These are phyloP conservation scores for Amphipoea lucens DNA, from an alignment of 2,888 invertebrate genomes.

Conservation along the genomic window DNA sequence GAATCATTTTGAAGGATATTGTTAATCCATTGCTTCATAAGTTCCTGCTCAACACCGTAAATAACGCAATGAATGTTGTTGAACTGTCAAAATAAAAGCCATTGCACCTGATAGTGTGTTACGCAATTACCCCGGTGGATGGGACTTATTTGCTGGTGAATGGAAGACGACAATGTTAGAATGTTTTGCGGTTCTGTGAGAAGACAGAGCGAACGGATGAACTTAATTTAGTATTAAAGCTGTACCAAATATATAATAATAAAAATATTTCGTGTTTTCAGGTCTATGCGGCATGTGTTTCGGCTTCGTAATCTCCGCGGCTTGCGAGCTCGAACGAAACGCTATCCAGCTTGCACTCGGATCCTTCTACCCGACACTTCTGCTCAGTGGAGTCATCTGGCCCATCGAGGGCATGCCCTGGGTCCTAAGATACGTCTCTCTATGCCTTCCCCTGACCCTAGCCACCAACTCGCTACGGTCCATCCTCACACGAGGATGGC, in stretches of 20 bases:
- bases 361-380: slow-evolving; percentile 97
- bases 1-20: neutral
- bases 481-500: slow-evolving; percentile 97
- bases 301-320: slow-evolving; percentile 97
- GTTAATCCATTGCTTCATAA: neutral
- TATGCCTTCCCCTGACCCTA: slow-evolving; percentile 96
- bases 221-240: neutral
- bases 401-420: slow-evolving; percentile 98
- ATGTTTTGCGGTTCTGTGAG: neutral
- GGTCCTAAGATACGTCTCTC: slow-evolving; percentile 94
- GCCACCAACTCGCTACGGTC: slow-evolving; percentile 97
- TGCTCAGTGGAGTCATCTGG: slow-evolving; percentile 98
- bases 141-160: neutral
- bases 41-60: neutral
- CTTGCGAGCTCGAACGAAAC: slow-evolving; percentile 97
- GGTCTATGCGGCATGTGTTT: slow-evolving; percentile 98
- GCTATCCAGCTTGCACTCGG: slow-evolving; percentile 98
- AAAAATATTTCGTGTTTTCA: slow-evolving; percentile 63
- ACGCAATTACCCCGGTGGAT: neutral
- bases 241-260: neutral
- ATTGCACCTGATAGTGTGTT: no score
- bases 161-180: neutral
- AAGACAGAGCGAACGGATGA: neutral
- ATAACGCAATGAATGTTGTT: neutral
- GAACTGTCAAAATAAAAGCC: neutral